Evolutionary conservation across 2,888 invertebrate genomes (phyloP), one percentile per base, ranked within the genome.

Genomic region (Quadroppia sp.): DNA sequence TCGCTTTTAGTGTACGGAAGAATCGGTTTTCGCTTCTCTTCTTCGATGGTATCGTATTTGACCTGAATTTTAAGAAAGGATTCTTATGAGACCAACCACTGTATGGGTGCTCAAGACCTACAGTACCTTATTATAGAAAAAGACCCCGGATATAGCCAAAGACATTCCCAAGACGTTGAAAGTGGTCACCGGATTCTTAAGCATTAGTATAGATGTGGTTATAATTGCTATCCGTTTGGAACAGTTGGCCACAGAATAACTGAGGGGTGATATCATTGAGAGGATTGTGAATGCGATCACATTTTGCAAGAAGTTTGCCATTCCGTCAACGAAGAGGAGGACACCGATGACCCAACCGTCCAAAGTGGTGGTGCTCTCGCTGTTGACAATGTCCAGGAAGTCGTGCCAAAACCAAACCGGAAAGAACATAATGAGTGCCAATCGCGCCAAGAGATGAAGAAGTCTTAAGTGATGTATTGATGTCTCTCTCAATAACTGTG

Each of bases 221-320:
- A 97, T 96, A 74, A 97, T 92, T 79, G 89, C 91, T 78, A 94
- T 92, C 79, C 96, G 86, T 84, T 97, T 97, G 72, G 94, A 93
- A 32, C 94, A 92, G 83, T 92, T 96, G 72, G 94, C 94, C 74
- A 97, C 95, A 0, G 95, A 94, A 83, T 97, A 97, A 0, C 94
- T 92, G 42, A 97, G 86, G 53, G 97, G 94, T n/a, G 94, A 89
- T 50, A 97, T 92, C 79, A 85, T 79, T 72, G 92, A 91, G 78
- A 98, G 86, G 73, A 97, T 90, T 79, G 92, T 92, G 84, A 97
- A 97, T 0, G 97, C 97, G 72, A 94, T 88, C 80, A 95, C 89
- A 81, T 96, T 98, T 84, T 97, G 97, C 78, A 93, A 84, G 90
- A 95, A 97, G 81, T 92, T 94, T 78, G 95, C 87, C 73, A 90